A percentile compares a stretch with the other conserved stretches of the same genome.
These are phyloP conservation scores for Palythoa grandis DNA, from an alignment of 92 coral and sea anemone species.

Conservation along the genomic window DNA sequence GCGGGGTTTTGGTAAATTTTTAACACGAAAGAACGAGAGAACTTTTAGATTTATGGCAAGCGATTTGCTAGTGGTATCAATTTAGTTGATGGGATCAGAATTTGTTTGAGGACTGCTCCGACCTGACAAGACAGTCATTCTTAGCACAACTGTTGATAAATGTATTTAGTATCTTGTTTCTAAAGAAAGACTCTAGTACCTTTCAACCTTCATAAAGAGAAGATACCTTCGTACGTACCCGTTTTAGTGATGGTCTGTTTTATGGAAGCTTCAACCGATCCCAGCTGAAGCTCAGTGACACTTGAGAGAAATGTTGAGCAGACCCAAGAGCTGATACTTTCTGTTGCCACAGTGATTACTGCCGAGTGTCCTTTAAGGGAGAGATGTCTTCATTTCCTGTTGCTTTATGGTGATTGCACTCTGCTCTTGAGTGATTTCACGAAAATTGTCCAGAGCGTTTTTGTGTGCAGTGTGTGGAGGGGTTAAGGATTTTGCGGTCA, in stretches of 20 bases:
- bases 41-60: neutral
- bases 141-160: neutral
- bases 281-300: neutral
- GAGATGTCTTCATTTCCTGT: constrained; percentile 48
- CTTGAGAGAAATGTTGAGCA: constrained; percentile 26
- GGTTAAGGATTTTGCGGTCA: constrained; percentile 4
- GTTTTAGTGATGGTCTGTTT: constrained; percentile 8
- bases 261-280: constrained; percentile 10
- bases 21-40: constrained; percentile 16
- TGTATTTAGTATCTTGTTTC: neutral
- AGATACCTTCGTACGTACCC: neutral
- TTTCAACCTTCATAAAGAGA: neutral
- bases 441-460: constrained; percentile 33
- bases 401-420: constrained; percentile 33
- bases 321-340: neutral
- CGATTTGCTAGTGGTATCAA: neutral
- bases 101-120: neutral
- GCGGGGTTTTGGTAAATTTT: constrained; percentile 14
- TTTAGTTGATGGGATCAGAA: neutral
- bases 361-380: constrained; percentile 37
- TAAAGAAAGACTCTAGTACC: neutral
- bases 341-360: constrained; percentile 33
- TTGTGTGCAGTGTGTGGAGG: neutral
- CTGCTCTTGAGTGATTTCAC: constrained; percentile 46
- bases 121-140: constrained; percentile 6